Evolutionary conservation across 1,140 invertebrate genomes (phyloP), one percentile per base, ranked within the genome.

Genomic region (Drosophila parabipectinata): DNA sequence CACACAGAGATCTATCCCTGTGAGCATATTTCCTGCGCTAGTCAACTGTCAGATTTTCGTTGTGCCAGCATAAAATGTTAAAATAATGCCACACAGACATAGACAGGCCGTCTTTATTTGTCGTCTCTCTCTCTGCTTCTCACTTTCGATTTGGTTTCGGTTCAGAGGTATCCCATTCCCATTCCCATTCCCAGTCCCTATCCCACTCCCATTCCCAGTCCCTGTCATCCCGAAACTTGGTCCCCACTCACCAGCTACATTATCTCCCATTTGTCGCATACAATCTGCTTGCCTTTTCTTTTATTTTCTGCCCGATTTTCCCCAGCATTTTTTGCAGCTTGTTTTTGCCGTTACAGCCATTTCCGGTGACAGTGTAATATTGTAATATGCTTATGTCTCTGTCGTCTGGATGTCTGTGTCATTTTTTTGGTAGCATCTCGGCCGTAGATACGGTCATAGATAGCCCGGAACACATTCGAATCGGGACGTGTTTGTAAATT

Each of bases 21-120:
- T 64, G 75, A 88, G 83, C 83, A 87, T 87, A 87, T 83, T 88
- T 88, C 79, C 41, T 74, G 68, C 79, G 84, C 83, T 88, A 88
- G 79, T 83, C 83, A 88, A 88, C 83, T 88, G 83, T 88, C 83
- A 88, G 83, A 88, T 88, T 88, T 89, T 73, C 83, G 79, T 88
- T 87, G 79, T 88, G 83, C 83, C 79, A 88, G 83, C 83, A 89
- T 83, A 83, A 88, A 88, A 89, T 88, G 84, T 88, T 88, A 89
- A 88, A 88, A 88, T 88, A 88, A 88, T 88, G 83, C 83, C 84
- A 69, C 63, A 82, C 74, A 82, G 66, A 82, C 56, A 75, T 69
- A 77, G 63, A 77, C 73, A 77, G 56, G 77, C 73, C 67, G 78
- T 88, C 74, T 76, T 75, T 83, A 78, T 78, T 78, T 81, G 4